These are phyloP conservation scores for Odocoileus virginianus DNA, from an alignment of 2,113 vertebrate genomes.

Conservation along the genomic window DNA sequence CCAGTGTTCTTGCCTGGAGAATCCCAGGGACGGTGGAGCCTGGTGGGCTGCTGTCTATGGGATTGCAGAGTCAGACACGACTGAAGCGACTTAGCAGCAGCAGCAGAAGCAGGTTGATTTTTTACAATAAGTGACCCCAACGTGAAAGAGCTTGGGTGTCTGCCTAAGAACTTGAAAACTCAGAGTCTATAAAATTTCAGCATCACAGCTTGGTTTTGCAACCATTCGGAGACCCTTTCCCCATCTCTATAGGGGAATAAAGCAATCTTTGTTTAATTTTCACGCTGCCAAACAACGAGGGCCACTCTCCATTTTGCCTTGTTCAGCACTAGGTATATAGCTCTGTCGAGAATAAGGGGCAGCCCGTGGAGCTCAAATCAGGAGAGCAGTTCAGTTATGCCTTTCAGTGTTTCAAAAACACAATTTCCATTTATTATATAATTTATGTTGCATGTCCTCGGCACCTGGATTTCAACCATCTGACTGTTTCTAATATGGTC, in stretches of 20 bases:
- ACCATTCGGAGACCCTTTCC: background rate
- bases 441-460: background rate
- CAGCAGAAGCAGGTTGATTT: background rate
- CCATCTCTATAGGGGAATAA: background rate
- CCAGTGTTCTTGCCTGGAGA: no score
- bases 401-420: slow-evolving; percentile 47
- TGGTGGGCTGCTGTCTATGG: no score
- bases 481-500: background rate
- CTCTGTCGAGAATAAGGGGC: background rate
- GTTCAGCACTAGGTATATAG: background rate
- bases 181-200: background rate
- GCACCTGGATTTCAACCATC: background rate
- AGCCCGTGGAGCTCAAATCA: background rate
- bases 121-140: background rate
- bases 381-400: slow-evolving; percentile 26
- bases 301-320: background rate
- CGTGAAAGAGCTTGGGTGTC: background rate
- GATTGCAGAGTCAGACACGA: no score
- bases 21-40: no score
- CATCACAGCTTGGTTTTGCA: background rate
- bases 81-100: no score
- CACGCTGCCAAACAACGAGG: background rate
- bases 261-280: background rate
- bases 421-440: slow-evolving; percentile 35
- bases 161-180: background rate